Percentiles rank a stretch among this genome's conserved stretches.
Conservation (phyloP, 2,797 vertebrate genomes). For the Rallus crepitans region DNA sequence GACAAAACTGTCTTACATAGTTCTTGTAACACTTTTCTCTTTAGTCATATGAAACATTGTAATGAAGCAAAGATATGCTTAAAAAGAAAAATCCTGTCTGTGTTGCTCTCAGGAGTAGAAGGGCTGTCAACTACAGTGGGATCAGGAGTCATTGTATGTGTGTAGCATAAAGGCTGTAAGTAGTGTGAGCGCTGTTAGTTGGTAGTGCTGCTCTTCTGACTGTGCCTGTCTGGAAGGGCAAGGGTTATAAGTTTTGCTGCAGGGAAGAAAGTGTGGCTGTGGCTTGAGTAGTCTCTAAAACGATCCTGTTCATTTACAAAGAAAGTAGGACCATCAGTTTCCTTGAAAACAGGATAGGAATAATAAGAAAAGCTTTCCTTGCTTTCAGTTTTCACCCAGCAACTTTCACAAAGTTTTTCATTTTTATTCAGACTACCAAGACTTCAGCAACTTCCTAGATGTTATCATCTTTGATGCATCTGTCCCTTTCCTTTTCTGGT, state of each 20-base stretch:
- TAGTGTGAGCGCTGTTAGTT: neutral
- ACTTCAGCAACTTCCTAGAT: neutral
- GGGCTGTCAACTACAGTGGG: neutral
- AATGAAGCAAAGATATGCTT: neutral
- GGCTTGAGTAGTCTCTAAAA: neutral
- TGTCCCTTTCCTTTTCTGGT: neutral
- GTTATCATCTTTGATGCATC: neutral
- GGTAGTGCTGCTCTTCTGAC: neutral
- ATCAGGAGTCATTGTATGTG: neutral
- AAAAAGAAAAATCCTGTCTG: neutral
- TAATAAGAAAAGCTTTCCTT: neutral
- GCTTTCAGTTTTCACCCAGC: neutral
- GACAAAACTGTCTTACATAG: neutral
- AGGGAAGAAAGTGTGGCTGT: neutral
- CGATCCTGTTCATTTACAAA: neutral
- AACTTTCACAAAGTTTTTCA: neutral
- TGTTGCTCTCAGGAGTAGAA: neutral
- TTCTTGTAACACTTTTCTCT: neutral
- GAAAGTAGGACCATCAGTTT: neutral
- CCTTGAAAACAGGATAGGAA: neutral
- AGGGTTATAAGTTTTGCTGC: neutral
- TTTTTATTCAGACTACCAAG: neutral
- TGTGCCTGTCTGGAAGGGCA: neutral
- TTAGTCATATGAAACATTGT: neutral
- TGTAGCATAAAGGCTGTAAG: neutral